Percentiles rank a stretch among this genome's conserved stretches.
These are phyloP conservation scores for Rhabdomys dilectus DNA, from an alignment of 2,113 vertebrate genomes.

Conservation along the genomic window DNA sequence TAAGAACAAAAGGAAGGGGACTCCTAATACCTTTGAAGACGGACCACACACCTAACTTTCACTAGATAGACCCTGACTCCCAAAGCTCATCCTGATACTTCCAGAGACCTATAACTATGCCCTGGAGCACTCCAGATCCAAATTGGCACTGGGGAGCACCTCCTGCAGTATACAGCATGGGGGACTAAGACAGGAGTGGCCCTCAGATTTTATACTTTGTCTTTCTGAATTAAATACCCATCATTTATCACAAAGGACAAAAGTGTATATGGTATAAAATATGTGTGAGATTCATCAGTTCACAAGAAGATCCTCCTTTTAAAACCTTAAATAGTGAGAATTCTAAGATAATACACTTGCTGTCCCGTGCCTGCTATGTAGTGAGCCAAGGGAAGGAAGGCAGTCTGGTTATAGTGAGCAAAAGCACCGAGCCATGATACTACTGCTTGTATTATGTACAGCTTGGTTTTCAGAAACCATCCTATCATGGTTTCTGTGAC, in stretches of 20 bases:
- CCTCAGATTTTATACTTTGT: background rate
- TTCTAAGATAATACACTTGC: too few relatives aligned
- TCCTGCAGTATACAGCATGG: fast-evolving
- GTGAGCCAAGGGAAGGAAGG: background rate
- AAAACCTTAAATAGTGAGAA: background rate
- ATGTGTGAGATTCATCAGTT: background rate
- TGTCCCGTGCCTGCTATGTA: background rate
- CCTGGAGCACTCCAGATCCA: background rate
- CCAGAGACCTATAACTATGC: background rate
- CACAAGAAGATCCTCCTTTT: background rate
- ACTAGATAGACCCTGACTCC: background rate
- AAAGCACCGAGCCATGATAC: background rate
- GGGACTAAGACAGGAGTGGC: background rate
- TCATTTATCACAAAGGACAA: background rate
- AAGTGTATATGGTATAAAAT: too few relatives aligned
- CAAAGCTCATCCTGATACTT: background rate
- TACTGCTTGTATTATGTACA: background rate
- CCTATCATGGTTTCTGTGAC: background rate
- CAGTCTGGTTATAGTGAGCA: background rate
- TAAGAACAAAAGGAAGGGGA: background rate
- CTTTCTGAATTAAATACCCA: background rate
- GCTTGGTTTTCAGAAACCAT: background rate
- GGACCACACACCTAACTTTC: background rate
- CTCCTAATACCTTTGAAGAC: background rate
- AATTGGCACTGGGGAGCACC: background rate